phyloP scores from a whole-genome alignment of 2,113 vertebrate species.

The Pluvianellus socialis region DNA sequence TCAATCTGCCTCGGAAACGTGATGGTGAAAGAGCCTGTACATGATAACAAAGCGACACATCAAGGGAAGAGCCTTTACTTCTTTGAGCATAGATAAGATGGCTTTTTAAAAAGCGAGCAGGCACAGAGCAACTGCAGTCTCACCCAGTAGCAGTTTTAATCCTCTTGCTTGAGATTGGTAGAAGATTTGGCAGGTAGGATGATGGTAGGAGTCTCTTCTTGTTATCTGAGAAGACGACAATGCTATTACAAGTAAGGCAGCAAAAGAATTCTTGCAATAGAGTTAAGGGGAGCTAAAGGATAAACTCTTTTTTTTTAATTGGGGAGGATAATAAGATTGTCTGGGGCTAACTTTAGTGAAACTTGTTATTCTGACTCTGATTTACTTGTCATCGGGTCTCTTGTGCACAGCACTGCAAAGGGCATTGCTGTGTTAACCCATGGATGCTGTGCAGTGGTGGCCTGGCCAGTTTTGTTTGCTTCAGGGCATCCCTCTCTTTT shows the following conservation, averaged over 20 bases:
- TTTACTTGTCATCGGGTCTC: not conserved
- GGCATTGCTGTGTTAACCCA: not conserved
- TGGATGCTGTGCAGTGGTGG: not conserved
- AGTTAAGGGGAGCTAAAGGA: conserved; percentile 32
- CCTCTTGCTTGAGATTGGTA: conserved; percentile 5
- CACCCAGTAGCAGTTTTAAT: conserved; percentile 35
- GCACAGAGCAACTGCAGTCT: conserved; percentile 25
- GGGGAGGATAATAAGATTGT: not conserved
- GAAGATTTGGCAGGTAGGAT: conserved; percentile 36
- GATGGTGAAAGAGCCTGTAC: not conserved
- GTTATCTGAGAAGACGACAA: conserved; percentile 51
- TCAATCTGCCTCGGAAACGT: not conserved
- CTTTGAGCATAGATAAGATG: not conserved
- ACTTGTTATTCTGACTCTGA: not conserved
- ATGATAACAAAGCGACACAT: not conserved
- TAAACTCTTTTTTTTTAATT: not conserved
- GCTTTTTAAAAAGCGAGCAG: conserved; percentile 19
- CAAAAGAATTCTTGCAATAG: conserved; percentile 41
- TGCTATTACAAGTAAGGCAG: conserved; percentile 41
- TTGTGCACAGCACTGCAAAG: not conserved
- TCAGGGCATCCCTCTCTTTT: not conserved
- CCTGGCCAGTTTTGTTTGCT: not conserved
- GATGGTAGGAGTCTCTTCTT: conserved; percentile 8
- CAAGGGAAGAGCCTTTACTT: conserved; percentile 32
- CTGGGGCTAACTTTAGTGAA: not conserved